Percentiles rank a stretch among this genome's conserved stretches.
phyloP scores from a whole-genome alignment of 2,113 vertebrate genomes.

The Erythrocercus mccallii region DNA sequence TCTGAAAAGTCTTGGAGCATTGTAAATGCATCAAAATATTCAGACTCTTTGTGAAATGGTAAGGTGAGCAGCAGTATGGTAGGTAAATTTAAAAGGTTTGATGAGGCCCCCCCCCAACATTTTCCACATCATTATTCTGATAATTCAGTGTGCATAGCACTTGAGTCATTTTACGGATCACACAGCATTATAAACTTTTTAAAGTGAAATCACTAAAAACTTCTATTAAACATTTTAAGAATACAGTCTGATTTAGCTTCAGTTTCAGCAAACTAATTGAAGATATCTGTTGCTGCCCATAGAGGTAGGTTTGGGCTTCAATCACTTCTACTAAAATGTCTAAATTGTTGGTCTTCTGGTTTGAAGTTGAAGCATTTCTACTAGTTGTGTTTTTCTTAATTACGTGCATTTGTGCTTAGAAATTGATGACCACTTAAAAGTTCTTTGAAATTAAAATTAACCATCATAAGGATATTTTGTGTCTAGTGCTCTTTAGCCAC shows the following conservation, averaged over 20 bases:
- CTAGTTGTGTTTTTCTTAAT: not conserved
- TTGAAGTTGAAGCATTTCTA: not conserved
- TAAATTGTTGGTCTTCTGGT: not conserved
- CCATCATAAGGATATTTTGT: not conserved
- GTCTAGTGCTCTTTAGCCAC: not conserved
- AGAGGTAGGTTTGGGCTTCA: not conserved
- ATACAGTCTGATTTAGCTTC: not conserved
- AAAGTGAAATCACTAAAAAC: not conserved
- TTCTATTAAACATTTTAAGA: not conserved
- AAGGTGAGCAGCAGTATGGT: not conserved
- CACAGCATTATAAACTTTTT: not conserved
- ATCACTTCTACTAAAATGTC: not conserved
- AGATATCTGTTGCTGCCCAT: not conserved
- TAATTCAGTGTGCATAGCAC: not conserved
- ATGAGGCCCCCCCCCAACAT: not conserved
- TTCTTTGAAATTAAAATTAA: not conserved
- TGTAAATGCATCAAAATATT: not conserved
- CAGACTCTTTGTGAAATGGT: not conserved
- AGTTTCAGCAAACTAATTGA: not conserved
- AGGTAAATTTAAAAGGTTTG: not conserved
- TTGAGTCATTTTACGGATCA: accelerated
- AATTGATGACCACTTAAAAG: not conserved
- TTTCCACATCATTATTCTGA: not conserved
- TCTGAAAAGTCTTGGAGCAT: not conserved
- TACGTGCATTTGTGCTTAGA: not conserved